A percentile compares a stretch with the other conserved stretches of the same genome.
Conservation (phyloP, 2,113 vertebrate genomes). For the Indicator maculatus region DNA sequence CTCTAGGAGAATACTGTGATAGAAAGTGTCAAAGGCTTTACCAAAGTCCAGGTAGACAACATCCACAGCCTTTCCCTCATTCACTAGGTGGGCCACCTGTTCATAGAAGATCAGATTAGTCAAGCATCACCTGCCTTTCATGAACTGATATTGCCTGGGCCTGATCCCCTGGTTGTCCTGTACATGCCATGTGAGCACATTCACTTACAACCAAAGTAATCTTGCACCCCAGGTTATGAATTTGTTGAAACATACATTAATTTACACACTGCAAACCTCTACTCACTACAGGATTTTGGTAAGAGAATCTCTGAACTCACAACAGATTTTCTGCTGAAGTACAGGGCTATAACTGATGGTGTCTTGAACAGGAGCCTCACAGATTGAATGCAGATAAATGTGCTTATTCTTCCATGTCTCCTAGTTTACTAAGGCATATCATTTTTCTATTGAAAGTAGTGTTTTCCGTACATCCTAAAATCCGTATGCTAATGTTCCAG, state of each 20-base stretch:
- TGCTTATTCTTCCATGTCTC: background rate
- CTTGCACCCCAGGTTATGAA: background rate
- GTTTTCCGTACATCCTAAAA: background rate
- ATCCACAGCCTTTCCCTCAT: too few species aligned
- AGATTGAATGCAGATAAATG: background rate
- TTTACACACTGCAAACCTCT: background rate
- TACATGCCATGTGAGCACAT: too few species aligned
- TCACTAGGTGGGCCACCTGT: too few species aligned
- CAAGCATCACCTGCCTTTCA: too few species aligned
- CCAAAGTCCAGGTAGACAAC: too few species aligned
- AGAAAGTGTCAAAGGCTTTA: too few species aligned
- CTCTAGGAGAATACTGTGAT: too few species aligned
- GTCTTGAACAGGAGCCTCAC: background rate
- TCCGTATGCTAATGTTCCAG: background rate
- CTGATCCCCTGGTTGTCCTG: too few species aligned
- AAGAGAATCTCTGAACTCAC: background rate
- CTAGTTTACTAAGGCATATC: background rate
- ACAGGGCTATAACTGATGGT: background rate
- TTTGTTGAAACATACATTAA: background rate
- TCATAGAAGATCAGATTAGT: too few species aligned
- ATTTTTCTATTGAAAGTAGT: background rate
- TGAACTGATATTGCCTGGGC: too few species aligned
- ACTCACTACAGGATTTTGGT: background rate
- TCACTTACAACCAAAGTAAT: background rate
- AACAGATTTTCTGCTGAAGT: background rate